Evolutionary conservation across 1,140 invertebrate genomes (phyloP), one percentile per base, ranked within the genome.

Genomic region (Euborellia annulipes): DNA sequence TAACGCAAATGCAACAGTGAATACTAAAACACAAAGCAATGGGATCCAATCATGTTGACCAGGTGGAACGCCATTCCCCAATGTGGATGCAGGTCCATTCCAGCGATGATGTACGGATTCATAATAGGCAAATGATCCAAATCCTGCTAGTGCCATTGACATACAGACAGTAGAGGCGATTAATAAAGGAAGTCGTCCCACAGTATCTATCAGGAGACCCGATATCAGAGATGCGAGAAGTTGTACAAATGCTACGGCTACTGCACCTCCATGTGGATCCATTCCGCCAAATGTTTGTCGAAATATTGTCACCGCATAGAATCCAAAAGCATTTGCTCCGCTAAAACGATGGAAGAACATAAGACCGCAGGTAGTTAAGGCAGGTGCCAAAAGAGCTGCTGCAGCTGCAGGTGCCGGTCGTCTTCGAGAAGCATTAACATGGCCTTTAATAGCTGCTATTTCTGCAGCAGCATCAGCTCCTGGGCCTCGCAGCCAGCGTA

Each of bases 321-420:
- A 85, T 60, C 75, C 82, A 61, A 87, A 86, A 13, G 83, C 76
- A 52, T 84, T 81, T 11, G 81, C 80, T 9, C 83, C 84, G 43
- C 80, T 82, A 54, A 87, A 86, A 43, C 80, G 68, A 54, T 85
- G 82, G 61, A 88, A 86, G 62, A 86, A 79, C 82, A 87, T 86
- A 37, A 86, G 62, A 0, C 80, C 82, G 60, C 82, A 85, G 2
- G 82, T 84, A 42, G 85, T 84, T 40, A 83, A 63, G 8, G 83
- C 76, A 4, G 82, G 83, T 49, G 75, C 71, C 47, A 70, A 71
- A 14, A 73, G 58, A 17, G 71, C 55, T 37, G 73, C 70, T 45
- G 34, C 9, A 16, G 72, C 71, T 39, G 69, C 58, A 44, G 75
- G 53, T 38, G 65, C 67, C 50, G 68, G 69, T 14, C 63, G 58